A percentile compares a stretch with the other conserved stretches of the same genome.
Evolutionary conservation across 2,113 vertebrate genomes (phyloP).

Genomic region (Camelus dromedarius): DNA sequence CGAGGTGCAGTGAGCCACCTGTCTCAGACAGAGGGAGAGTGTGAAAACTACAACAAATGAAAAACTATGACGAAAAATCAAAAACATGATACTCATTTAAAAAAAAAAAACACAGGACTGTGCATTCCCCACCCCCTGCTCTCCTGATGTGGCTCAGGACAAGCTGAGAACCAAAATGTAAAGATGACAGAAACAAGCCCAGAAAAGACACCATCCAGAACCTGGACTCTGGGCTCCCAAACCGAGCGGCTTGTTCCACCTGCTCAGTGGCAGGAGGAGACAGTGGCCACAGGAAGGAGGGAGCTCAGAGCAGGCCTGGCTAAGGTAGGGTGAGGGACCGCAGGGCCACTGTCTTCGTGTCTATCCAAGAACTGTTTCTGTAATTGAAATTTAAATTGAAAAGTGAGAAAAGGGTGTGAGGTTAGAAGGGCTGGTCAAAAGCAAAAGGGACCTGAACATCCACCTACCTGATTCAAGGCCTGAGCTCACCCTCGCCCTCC

Average conservation of each 20-base stretch:
- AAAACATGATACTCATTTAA: not conserved
- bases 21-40: not conserved
- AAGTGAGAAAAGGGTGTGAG: not conserved
- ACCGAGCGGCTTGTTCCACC: not conserved
- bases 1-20: not conserved
- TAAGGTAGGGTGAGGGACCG: not conserved
- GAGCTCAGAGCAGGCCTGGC: not conserved
- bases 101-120: not conserved
- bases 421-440: not conserved
- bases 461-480: not conserved
- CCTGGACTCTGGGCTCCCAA: rapidly evolving
- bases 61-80: not conserved
- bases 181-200: not conserved
- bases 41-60: not conserved
- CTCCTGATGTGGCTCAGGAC: not conserved
- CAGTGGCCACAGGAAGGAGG: not conserved
- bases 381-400: conserved; percentile 21
- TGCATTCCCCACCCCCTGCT: too few relatives aligned
- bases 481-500: not conserved
- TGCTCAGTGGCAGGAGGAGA: not conserved
- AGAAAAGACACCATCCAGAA: not conserved
- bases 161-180: not conserved
- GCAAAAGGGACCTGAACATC: not conserved
- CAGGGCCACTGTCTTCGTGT: not conserved
- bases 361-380: not conserved